phyloP scores from a whole-genome alignment of 1,140 invertebrate species.

The Pantala flavescens region DNA sequence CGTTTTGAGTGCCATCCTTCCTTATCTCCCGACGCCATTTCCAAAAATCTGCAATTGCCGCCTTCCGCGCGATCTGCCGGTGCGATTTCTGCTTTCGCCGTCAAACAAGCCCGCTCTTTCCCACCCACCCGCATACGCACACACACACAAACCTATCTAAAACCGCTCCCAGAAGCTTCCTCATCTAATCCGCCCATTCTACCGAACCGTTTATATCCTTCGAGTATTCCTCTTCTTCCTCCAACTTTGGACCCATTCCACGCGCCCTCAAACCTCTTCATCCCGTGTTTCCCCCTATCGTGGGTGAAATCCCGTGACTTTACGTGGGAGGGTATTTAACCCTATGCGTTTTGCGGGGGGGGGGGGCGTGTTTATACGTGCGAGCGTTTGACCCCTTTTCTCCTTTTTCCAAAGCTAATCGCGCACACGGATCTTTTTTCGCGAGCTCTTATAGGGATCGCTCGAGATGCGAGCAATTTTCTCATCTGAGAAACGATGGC shows the following conservation, averaged over 20 bases:
- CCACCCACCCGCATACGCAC: not conserved
- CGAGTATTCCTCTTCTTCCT: not conserved
- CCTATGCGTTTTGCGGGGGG: not conserved
- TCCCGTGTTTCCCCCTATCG: not conserved
- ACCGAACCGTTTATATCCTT: not conserved
- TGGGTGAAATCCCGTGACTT: not conserved
- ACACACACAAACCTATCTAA: not conserved
- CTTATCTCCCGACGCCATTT: slow-evolving; percentile 8
- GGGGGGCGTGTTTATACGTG: not conserved
- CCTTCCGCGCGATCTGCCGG: not conserved
- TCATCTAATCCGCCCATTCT: not conserved
- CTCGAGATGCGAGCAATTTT: too few species aligned
- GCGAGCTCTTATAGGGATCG: too few species aligned
- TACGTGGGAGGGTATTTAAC: not conserved
- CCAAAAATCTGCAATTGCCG: not conserved
- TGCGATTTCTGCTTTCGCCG: not conserved
- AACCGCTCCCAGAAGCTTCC: not conserved
- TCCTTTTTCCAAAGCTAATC: too few species aligned
- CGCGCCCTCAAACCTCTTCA: not conserved
- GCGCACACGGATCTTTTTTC: too few species aligned
- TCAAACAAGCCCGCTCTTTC: not conserved
- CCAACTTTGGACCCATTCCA: not conserved
- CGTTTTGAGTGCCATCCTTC: slow-evolving; percentile 1
- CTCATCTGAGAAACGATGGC: too few species aligned
- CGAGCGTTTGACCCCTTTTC: too few species aligned